A percentile compares a stretch with the other conserved stretches of the same genome.
Evolutionary conservation across 2,113 vertebrate species (phyloP).

Genomic region (Dermatemys mawii): DNA sequence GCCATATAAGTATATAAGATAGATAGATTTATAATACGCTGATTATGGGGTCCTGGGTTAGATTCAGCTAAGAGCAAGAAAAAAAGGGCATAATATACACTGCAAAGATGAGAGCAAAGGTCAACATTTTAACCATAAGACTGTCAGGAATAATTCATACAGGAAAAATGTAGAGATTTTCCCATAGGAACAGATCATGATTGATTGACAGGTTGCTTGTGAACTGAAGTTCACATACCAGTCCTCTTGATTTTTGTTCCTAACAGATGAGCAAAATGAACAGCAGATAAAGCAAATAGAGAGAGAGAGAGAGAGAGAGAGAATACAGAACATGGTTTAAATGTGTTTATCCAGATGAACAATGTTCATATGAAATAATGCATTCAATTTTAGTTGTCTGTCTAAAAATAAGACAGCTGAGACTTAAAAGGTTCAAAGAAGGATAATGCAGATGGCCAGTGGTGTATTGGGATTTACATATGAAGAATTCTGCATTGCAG

Average conservation of each 20-base stretch:
- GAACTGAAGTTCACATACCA: not conserved
- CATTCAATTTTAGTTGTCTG: not conserved
- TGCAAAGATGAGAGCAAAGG: not conserved
- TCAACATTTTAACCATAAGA: not conserved
- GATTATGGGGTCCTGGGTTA: not conserved
- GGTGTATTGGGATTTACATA: not conserved
- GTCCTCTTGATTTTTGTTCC: not conserved
- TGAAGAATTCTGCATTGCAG: not conserved
- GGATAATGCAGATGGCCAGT: not conserved
- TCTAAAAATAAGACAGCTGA: not conserved
- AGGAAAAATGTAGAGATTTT: not conserved
- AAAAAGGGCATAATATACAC: not conserved
- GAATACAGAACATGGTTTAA: not conserved
- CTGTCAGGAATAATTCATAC: not conserved
- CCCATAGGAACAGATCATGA: not conserved
- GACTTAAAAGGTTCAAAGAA: slow-evolving; percentile 5
- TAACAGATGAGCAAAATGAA: not conserved
- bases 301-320: not conserved
- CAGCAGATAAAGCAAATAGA: not conserved
- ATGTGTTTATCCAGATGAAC: not conserved
- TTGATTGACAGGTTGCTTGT: not conserved
- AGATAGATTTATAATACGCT: not conserved
- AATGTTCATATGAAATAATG: not conserved
- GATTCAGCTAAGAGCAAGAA: not conserved
- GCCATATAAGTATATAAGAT: not conserved